Percentiles rank a stretch among this genome's conserved stretches.
These are phyloP conservation scores for Ophiothrix spiculata DNA, from an alignment of 35 echinoderm and acorn worm genomes.

Conservation along the genomic window DNA sequence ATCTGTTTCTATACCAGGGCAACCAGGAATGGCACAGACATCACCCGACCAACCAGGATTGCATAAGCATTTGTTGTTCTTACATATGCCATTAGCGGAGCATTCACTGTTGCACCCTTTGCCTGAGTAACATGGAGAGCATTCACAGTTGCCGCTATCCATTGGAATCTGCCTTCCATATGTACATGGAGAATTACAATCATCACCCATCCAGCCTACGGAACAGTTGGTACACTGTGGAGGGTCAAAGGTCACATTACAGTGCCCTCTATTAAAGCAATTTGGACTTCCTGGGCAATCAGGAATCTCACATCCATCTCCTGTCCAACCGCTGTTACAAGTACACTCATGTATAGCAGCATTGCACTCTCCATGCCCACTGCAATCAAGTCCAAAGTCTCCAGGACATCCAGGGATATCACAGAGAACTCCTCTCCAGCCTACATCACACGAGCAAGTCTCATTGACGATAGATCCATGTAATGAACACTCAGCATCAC, in stretches of 20 bases:
- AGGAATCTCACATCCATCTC: slow-evolving; percentile 78
- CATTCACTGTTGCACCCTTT: slow-evolving; percentile 73
- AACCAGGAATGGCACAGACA: slow-evolving; percentile 66
- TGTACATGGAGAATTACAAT: slow-evolving; percentile 69
- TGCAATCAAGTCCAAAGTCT: slow-evolving; percentile 60
- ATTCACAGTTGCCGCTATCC: slow-evolving; percentile 80
- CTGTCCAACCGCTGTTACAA: slow-evolving; percentile 63
- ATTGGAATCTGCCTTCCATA: slow-evolving; percentile 61
- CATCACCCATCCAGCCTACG: slow-evolving; percentile 65
- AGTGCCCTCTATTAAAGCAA: slow-evolving; percentile 62
- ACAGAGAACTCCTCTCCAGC: slow-evolving; percentile 74
- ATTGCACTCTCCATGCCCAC: slow-evolving; percentile 69
- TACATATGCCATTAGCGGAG: slow-evolving; percentile 63
- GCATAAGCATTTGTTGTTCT: slow-evolving; percentile 48
- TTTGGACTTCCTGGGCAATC: slow-evolving; percentile 83
- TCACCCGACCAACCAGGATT: slow-evolving; percentile 58
- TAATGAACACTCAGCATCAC: slow-evolving; percentile 81
- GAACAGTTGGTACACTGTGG: slow-evolving; percentile 69
- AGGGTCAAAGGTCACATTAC: slow-evolving; percentile 69
- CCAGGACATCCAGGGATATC: slow-evolving; percentile 79
- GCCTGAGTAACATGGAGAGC: slow-evolving; percentile 69
- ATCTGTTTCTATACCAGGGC: slow-evolving; percentile 62
- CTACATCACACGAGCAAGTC: slow-evolving; percentile 62
- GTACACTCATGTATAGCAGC: slow-evolving; percentile 69
- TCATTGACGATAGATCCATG: slow-evolving; percentile 66